Conservation (phyloP, 2,797 vertebrate genomes). For the Falco peregrinus region DNA sequence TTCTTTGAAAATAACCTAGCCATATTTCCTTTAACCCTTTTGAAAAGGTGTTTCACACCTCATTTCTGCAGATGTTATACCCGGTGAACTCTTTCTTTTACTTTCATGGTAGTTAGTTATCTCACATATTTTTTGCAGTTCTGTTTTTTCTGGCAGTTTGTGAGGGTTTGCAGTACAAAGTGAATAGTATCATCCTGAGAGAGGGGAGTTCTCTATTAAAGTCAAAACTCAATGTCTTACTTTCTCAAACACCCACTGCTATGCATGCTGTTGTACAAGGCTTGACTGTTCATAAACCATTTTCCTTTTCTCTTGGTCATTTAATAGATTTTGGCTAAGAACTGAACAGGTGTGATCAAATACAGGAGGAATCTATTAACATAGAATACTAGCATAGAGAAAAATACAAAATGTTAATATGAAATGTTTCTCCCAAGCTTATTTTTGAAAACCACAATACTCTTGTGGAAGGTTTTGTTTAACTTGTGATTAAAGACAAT, state of each 20-base stretch:
- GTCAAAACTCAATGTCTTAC: neutral
- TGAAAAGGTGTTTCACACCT: neutral
- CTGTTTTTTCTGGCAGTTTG: neutral
- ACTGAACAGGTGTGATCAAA: neutral
- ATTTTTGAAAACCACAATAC: neutral
- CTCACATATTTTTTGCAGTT: slow-evolving; percentile 6
- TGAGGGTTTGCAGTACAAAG: neutral
- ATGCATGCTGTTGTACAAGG: neutral
- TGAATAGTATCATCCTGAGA: neutral
- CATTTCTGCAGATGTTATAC: neutral
- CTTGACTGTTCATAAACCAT: neutral
- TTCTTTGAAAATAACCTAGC: neutral
- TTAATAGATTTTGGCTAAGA: neutral
- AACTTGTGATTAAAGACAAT: neutral
- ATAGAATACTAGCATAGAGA: neutral
- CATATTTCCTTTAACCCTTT: neutral
- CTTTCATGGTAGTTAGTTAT: neutral
- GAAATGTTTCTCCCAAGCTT: neutral
- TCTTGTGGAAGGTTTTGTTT: neutral
- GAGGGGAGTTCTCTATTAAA: neutral
- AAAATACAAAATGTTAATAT: neutral
- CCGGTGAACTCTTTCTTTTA: neutral
- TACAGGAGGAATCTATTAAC: neutral
- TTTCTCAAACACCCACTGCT: neutral
- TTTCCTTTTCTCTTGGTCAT: neutral